Evolutionary conservation across 2,888 invertebrate species (phyloP).

Genomic region (Ramazzottius varieornatus): DNA sequence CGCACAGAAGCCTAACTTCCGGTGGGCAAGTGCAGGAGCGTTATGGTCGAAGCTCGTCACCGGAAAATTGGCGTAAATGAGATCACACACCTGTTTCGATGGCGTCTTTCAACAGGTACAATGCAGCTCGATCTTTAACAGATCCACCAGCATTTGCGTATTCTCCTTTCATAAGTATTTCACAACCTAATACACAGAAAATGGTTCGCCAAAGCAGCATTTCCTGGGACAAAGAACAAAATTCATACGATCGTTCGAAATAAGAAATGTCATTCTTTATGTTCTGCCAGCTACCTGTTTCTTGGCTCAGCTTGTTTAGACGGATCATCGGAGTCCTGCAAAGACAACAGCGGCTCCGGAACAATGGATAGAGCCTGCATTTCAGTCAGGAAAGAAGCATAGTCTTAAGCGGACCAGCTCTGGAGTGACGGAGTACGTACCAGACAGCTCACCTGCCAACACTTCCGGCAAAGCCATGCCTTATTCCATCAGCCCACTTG

Average conservation of each 20-base stretch:
- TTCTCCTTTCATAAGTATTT: slow-evolving; percentile 22
- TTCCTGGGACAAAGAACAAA: not conserved
- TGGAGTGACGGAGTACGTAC: too few species aligned
- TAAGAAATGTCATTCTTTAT: too few species aligned
- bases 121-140: slow-evolving; percentile 22
- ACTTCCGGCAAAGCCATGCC: not conserved
- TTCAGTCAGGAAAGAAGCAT: too few species aligned
- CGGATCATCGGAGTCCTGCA: not conserved
- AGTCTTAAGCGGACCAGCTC: too few species aligned
- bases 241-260: not conserved
- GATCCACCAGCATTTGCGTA: slow-evolving; percentile 24
- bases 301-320: not conserved
- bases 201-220: too few species aligned
- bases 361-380: too few species aligned
- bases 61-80: too few species aligned
- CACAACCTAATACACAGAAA: slow-evolving; percentile 12
- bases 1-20: too few species aligned
- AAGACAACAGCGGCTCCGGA: too few species aligned
- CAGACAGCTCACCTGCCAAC: not conserved
- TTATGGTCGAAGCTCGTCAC: too few species aligned
- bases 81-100: slow-evolving; percentile 14
- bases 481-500: not conserved
- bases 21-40: too few species aligned
- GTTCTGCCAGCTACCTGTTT: not conserved
- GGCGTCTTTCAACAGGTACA: slow-evolving; percentile 20